These are phyloP conservation scores for Protomyctophum bolini DNA, from an alignment of 2,113 vertebrate genomes.

Conservation along the genomic window DNA sequence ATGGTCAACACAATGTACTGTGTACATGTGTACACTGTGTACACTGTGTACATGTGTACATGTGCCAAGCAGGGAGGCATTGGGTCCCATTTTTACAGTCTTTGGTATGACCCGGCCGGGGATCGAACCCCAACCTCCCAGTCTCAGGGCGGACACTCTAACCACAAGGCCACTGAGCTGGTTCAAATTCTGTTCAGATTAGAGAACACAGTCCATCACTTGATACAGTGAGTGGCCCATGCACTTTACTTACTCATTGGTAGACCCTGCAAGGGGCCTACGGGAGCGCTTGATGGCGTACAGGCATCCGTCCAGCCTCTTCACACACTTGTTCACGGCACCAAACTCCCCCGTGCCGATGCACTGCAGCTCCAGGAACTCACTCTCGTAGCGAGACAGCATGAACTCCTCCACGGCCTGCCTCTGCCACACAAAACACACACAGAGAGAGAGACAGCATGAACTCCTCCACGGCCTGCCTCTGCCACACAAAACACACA, in stretches of 20 bases:
- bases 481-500: conserved; percentile 82
- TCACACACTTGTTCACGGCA: conserved; percentile 93
- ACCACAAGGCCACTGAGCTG: no score
- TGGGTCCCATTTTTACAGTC: no score
- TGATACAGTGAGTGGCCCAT: no score
- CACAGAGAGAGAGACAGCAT: conserved; percentile 94
- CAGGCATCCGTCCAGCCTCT: conserved; percentile 94
- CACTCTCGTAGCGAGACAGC: conserved; percentile 92
- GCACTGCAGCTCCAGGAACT: conserved; percentile 92
- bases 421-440: conserved; percentile 82
- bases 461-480: conserved; percentile 81
- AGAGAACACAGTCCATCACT: no score
- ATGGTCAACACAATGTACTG: no score
- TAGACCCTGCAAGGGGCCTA: conserved; percentile 84
- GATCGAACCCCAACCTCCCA: no score
- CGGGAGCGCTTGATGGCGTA: conserved; percentile 94
- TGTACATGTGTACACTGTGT: no score
- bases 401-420: conserved; percentile 85
- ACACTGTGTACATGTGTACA: no score
- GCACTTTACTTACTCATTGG: conserved; percentile 88
- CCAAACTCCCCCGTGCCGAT: conserved; percentile 95
- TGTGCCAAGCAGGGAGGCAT: no score
- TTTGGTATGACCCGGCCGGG: no score
- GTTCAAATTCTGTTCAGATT: no score
- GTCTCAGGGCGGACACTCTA: no score